Percentiles rank a stretch among this genome's conserved stretches.
Conservation (phyloP, 2,797 vertebrate species). For the Podarcis siculus region DNA sequence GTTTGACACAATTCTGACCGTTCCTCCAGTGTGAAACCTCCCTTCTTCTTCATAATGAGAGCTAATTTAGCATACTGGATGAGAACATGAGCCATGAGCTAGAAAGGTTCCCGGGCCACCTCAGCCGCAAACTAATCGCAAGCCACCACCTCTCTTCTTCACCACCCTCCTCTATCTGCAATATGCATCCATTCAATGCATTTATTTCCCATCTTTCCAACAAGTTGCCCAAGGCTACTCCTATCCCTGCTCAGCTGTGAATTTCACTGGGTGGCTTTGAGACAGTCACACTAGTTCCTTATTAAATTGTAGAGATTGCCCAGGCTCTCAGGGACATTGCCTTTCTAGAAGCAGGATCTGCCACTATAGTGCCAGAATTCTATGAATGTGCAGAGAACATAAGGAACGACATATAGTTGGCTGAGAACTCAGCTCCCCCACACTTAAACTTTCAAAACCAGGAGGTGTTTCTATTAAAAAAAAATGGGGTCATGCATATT, state of each 20-base stretch:
- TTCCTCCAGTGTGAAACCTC: background rate
- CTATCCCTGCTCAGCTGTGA: too few relatives aligned
- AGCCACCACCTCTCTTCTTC: background rate
- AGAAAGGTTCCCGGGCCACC: background rate
- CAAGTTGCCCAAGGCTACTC: too few relatives aligned
- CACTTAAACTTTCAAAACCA: background rate
- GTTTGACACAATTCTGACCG: background rate
- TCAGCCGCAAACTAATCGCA: background rate
- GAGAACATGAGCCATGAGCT: background rate
- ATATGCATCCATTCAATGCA: background rate
- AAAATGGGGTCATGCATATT: background rate
- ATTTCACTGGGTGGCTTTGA: too few relatives aligned
- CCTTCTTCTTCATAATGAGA: conserved; percentile 4
- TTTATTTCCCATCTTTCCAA: background rate
- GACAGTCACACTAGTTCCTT: too few relatives aligned
- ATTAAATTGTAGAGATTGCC: too few relatives aligned
- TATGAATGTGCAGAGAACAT: too few relatives aligned
- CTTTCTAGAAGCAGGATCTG: too few relatives aligned
- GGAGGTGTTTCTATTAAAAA: background rate
- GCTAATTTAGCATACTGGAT: background rate
- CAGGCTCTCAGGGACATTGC: too few relatives aligned
- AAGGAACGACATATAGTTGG: background rate
- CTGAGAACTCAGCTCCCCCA: background rate
- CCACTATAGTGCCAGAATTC: too few relatives aligned
- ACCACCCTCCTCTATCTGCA: background rate